Conservation (phyloP, 1,140 invertebrate genomes). For the Holcopasites calliopsidis region DNA sequence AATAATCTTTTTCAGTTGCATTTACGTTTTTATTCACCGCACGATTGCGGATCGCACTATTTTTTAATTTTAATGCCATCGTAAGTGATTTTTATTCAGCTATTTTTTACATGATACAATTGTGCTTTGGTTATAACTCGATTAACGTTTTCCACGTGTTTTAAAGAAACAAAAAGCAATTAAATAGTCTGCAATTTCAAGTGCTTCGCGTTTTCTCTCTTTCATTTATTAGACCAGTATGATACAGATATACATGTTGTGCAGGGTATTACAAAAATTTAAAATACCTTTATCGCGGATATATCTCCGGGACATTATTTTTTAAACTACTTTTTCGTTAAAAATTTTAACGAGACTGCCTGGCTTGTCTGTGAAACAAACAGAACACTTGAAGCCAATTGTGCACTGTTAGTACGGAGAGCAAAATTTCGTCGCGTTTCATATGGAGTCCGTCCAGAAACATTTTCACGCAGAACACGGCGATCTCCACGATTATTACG, state of each 20-base stretch:
- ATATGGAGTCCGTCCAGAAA: constrained; percentile 74
- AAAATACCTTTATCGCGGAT: too few relatives aligned
- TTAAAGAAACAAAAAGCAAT: too few relatives aligned
- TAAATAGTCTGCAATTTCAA: constrained; percentile 13
- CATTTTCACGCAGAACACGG: constrained; percentile 71
- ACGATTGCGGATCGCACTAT: background rate
- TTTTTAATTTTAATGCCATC: constrained; percentile 19
- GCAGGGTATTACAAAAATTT: constrained; percentile 7
- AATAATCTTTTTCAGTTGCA: background rate
- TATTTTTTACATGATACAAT: background rate
- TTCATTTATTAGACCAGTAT: too few relatives aligned
- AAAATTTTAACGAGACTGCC: constrained; percentile 17
- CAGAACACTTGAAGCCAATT: constrained; percentile 79
- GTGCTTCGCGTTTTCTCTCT: background rate
- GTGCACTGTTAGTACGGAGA: constrained; percentile 68
- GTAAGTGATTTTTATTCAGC: background rate
- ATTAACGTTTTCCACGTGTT: background rate
- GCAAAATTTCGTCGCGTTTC: constrained; percentile 72
- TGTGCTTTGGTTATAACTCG: background rate
- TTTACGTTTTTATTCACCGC: background rate
- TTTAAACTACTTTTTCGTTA: background rate
- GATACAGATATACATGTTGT: too few relatives aligned
- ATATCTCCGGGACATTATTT: too few relatives aligned
- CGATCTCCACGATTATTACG: constrained; percentile 74
- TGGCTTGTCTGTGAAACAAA: constrained; percentile 70